Evolutionary conservation across 2,797 vertebrate species (phyloP), one percentile per base, ranked within the genome.

Genomic region (Limnodromus scolopaceus): DNA sequence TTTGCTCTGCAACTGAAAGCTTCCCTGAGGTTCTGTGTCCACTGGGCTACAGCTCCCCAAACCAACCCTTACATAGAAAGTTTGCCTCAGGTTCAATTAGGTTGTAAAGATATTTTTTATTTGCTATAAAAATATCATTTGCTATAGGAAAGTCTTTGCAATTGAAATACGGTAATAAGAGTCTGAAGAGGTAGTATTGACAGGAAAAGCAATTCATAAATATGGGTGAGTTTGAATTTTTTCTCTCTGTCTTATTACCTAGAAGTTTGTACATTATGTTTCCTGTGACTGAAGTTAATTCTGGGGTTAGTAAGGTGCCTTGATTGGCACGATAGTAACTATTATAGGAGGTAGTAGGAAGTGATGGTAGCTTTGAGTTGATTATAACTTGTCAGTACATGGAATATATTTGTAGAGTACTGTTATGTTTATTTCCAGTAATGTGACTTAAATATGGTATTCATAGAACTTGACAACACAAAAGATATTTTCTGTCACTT

Each of bases 1-100:
- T 91, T 8, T 89, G 53, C 78, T 83, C 53, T 94, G 94, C 80
- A 92, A 90, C 88, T 89, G 84, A 89, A 94, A 78, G 48, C 78
- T 96, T 94, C 81, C 78, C 38, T 91, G 86, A 91, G 57, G 48
- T 77, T 83, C 84, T 60, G 10, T 78, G 75, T 95, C 84, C 83
- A 46, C 68, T 77, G 78, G 30, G 38, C 34, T 80, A 15, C 66
- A 77, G 66, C 78, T 94, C 61, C 66, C 71, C 78, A 91, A 60
- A 78, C n/a, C 68, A 92, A 13, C 16, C 16, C 57, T 76, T 58
- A 36, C 18, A 23, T 7, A 48, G n/a, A 87, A 93, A 93, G 9
- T 61, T 11, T 49, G 19, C 30, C 75, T 80, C 32, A 15, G 16
- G 61, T 68, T 93, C 81, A 84, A 3, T 80, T 83, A 36, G 6